These are phyloP conservation scores for Drosophila tsacasi DNA, from an alignment of 1,140 invertebrate species.

Conservation along the genomic window DNA sequence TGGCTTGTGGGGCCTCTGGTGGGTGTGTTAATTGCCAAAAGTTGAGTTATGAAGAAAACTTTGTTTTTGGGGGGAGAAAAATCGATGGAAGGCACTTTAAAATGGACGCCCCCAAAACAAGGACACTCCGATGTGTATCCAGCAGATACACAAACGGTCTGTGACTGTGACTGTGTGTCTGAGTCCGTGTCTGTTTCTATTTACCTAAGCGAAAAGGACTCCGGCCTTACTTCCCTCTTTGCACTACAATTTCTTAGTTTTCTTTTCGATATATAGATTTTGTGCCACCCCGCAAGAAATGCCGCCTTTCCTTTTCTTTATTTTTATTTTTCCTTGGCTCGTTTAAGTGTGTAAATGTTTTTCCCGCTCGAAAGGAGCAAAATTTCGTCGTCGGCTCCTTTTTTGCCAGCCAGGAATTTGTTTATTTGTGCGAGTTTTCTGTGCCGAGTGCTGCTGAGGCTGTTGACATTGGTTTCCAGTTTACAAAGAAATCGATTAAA, in stretches of 20 bases:
- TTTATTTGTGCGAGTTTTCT: conserved; percentile 29
- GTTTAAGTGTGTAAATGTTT: conserved; percentile 66
- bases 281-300: conserved; percentile 48
- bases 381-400: conserved; percentile 44
- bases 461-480: conserved; percentile 70
- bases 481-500: conserved; percentile 72
- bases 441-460: conserved; percentile 27
- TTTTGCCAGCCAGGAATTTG: conserved; percentile 49
- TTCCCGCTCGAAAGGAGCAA: conserved; percentile 52
- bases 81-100: conserved; percentile 51
- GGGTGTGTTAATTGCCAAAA: conserved; percentile 63
- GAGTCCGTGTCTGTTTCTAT: conserved; percentile 20
- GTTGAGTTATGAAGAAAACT: conserved; percentile 49
- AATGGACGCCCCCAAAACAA: conserved; percentile 28
- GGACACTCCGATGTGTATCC: conserved; percentile 41
- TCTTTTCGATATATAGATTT: conserved; percentile 56
- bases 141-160: conserved; percentile 39
- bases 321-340: conserved; percentile 36
- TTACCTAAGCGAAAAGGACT: conserved; percentile 46
- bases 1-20: conserved; percentile 6
- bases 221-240: conserved; percentile 24
- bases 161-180: conserved; percentile 1
- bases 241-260: conserved; percentile 59
- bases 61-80: conserved; percentile 11
- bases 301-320: conserved; percentile 4